Conservation (phyloP, 1,140 invertebrate genomes). For the Aricia agestis region DNA sequence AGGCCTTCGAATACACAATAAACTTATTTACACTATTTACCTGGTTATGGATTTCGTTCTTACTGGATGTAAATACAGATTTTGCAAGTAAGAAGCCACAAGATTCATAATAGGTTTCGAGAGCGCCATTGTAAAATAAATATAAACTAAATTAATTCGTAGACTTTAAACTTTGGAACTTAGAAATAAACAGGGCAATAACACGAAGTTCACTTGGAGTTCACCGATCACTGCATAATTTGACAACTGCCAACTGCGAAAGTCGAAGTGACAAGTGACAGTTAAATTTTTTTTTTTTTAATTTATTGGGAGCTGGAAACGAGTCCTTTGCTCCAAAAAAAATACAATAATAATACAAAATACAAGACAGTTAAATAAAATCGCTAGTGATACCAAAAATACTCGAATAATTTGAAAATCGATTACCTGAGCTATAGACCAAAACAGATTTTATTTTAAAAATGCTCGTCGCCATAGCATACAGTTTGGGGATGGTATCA, state of each 20-base stretch:
- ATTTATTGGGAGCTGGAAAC: too few species aligned
- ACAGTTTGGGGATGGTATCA: too few species aligned
- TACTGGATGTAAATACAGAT: constrained; percentile 82
- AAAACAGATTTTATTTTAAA: too few species aligned
- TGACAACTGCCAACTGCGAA: not conserved
- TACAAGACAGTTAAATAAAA: too few species aligned
- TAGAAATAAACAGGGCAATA: not conserved
- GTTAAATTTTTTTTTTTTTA: too few species aligned
- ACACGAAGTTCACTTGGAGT: not conserved
- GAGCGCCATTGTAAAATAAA: constrained; percentile 77
- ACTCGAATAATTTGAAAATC: too few species aligned
- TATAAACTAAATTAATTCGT: not conserved
- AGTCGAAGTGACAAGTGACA: too few species aligned
- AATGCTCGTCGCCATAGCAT: too few species aligned
- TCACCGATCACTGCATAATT: not conserved
- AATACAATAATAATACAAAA: too few species aligned
- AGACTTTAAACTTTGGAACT: constrained; percentile 9
- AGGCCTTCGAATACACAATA: not conserved
- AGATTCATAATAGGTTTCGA: constrained; percentile 83
- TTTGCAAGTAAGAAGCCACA: constrained; percentile 80
- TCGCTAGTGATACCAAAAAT: too few species aligned
- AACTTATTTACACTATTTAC: constrained; percentile 63
- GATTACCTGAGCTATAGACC: too few species aligned
- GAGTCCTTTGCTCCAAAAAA: too few species aligned
- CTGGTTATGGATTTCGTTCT: constrained; percentile 85